phyloP scores from a whole-genome alignment of 2,113 vertebrate genomes.

The Scomber colias region DNA sequence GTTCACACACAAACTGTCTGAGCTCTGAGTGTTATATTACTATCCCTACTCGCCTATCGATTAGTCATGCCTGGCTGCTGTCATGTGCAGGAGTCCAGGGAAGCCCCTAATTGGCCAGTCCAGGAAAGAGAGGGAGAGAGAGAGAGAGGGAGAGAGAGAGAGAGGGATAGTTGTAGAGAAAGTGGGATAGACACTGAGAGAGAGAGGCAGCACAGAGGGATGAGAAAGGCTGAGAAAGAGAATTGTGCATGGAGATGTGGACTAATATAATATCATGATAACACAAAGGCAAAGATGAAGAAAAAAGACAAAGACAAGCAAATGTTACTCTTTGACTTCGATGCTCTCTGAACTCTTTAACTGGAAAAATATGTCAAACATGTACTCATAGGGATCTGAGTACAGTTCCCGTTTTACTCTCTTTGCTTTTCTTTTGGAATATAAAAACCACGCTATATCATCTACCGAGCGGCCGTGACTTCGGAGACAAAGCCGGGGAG shows the following conservation, averaged over 20 bases:
- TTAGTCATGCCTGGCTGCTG: constrained; percentile 89
- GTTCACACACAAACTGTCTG: constrained; percentile 29
- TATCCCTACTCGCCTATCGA: constrained; percentile 86
- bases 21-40: constrained; percentile 71
- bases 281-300: constrained; percentile 17
- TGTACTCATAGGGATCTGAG: not conserved
- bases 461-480: not conserved
- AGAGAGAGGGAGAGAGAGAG: constrained; percentile 29
- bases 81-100: constrained; percentile 85
- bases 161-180: constrained; percentile 10
- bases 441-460: not conserved
- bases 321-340: not conserved
- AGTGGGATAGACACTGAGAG: constrained; percentile 49
- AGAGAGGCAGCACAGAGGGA: constrained; percentile 61
- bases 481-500: not conserved
- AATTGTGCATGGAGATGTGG: constrained; percentile 30
- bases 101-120: constrained; percentile 81
- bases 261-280: constrained; percentile 24
- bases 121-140: constrained; percentile 60
- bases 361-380: not conserved
- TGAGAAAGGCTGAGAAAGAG: constrained; percentile 46
- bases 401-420: not conserved
- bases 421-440: constrained; percentile 27
- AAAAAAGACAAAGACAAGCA: constrained; percentile 3
- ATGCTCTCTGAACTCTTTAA: not conserved